Evolutionary conservation across 1,140 invertebrate species (phyloP).

Genomic region (Sitophilus oryzae): DNA sequence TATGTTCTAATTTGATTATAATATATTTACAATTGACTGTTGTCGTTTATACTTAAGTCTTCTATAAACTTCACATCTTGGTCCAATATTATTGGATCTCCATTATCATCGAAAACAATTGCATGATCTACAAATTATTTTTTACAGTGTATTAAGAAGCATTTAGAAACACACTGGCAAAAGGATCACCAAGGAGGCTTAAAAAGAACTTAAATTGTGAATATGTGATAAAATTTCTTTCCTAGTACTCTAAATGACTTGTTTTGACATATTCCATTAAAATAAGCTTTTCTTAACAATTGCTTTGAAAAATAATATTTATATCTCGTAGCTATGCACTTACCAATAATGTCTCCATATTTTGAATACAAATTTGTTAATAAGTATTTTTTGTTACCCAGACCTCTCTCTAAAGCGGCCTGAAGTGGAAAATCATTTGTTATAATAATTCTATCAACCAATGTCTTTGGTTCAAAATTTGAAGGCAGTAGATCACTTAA

Average conservation of each 20-base stretch:
- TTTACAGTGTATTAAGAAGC: not conserved
- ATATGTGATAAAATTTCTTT: not conserved
- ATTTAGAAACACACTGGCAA: not conserved
- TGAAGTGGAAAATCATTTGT: conserved; percentile 40
- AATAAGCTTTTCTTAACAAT: not conserved
- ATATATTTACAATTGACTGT: conserved; percentile 46
- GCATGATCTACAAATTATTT: conserved; percentile 47
- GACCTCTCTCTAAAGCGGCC: conserved; percentile 39
- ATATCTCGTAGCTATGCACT: conserved; percentile 22
- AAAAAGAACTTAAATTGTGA: not conserved
- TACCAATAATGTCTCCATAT: conserved; percentile 48
- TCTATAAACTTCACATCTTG: conserved; percentile 36
- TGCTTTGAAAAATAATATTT: too few species aligned
- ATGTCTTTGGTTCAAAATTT: conserved; percentile 24
- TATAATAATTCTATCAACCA: conserved; percentile 25
- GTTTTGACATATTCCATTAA: not conserved
- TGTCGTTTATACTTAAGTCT: conserved; percentile 42
- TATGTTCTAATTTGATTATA: conserved; percentile 13
- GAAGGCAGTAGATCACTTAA: conserved; percentile 44
- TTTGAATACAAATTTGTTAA: conserved; percentile 43
- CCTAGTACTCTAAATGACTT: not conserved
- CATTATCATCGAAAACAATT: conserved; percentile 48
- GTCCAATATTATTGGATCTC: conserved; percentile 48
- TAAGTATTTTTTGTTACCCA: conserved; percentile 48
- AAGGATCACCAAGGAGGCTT: not conserved